phyloP scores from a whole-genome alignment of 92 coral and sea anemone species.

The Desmophyllum pertusum region DNA sequence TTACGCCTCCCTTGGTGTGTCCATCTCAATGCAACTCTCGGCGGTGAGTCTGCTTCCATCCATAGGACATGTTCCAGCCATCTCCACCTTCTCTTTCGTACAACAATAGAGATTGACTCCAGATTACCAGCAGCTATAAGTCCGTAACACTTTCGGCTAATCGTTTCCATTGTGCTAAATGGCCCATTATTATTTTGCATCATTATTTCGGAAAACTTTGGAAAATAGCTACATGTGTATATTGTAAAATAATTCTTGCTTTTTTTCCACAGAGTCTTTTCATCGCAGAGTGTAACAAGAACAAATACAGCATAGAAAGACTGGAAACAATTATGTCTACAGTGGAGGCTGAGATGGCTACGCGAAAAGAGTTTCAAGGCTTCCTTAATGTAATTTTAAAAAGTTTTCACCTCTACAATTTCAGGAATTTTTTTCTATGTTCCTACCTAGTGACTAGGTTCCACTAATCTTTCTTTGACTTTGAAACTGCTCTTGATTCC shows the following conservation, averaged over 20 bases:
- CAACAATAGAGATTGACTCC: too few species aligned
- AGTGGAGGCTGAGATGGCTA: background rate
- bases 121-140: too few species aligned
- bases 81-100: too few species aligned
- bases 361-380: slow-evolving; percentile 9
- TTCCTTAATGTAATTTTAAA: slow-evolving; percentile 5
- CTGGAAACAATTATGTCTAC: slow-evolving; percentile 17
- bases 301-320: background rate
- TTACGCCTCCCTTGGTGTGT: too few species aligned
- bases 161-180: too few species aligned
- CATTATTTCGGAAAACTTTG: background rate
- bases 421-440: background rate
- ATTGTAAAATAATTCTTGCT: too few species aligned
- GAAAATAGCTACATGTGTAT: too few species aligned
- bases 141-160: too few species aligned
- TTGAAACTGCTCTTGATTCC: background rate
- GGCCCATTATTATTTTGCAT: background rate
- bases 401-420: background rate
- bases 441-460: background rate
- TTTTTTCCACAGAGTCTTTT: slow-evolving; percentile 7
- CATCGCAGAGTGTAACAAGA: background rate
- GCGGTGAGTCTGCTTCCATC: too few species aligned
- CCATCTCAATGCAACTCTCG: too few species aligned
- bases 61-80: too few species aligned
- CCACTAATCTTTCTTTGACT: background rate